Evolutionary conservation across 2,113 vertebrate genomes (phyloP).

Genomic region (Pithys albifrons): DNA sequence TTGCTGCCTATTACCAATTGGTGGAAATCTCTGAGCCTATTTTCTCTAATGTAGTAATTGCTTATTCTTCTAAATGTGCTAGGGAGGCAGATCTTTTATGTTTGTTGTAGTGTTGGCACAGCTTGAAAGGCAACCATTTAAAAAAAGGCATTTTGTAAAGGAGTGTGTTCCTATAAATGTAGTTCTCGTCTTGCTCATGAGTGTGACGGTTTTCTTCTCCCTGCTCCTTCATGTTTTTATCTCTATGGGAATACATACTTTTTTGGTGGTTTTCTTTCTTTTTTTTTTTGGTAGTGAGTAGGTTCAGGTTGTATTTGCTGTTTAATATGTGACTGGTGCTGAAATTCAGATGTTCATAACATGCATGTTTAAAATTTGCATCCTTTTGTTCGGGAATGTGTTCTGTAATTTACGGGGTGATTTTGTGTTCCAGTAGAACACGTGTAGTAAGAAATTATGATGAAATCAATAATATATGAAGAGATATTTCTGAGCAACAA

Average conservation of each 20-base stretch:
- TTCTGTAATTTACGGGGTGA: background rate
- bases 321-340: background rate
- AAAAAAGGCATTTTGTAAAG: slow-evolving; percentile 2
- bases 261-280: background rate
- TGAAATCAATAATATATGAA: background rate
- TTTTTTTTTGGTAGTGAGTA: background rate
- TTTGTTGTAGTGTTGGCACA: slow-evolving; percentile 26
- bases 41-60: slow-evolving; percentile 63
- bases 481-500: background rate
- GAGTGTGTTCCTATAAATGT: background rate
- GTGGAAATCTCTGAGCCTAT: slow-evolving; percentile 43
- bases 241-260: background rate
- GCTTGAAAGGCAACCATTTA: slow-evolving; percentile 48
- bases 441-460: background rate
- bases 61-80: slow-evolving; percentile 61
- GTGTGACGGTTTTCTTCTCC: background rate
- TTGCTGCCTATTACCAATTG: slow-evolving; percentile 49
- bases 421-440: background rate
- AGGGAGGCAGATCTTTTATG: slow-evolving; percentile 47
- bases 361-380: background rate
- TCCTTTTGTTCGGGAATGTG: background rate
- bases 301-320: background rate
- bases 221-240: background rate
- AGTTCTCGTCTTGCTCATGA: background rate
- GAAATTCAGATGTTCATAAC: background rate